Base-by-base conservation (phyloP, 2,113 vertebrate species). In the Colius striatus region DNA sequence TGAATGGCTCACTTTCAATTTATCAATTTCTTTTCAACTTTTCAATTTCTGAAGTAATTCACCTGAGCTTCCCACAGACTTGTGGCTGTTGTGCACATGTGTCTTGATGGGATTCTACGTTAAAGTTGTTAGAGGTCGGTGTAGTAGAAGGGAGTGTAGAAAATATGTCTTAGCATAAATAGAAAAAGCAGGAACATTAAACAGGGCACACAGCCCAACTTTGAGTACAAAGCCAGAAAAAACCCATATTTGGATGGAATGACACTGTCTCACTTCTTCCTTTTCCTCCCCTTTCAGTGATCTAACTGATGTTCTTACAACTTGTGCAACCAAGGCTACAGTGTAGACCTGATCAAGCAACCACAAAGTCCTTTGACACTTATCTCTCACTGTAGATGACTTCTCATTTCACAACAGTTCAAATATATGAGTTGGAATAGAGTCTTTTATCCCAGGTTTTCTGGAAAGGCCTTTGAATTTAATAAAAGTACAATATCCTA, bases 391-490 rank as follows among this genome's bases (percentile, higher is more conserved):
- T 82, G 79, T 51, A 38, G 21, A 8, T 75, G 88, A 90, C 80
- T 89, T 86, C 77, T 89, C 53, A 82, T 87, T 57, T 92, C 62
- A 53, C 62, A 89, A 62, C 8, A 60, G 43, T 67, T 86, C 57
- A 65, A 84, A 84, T 45, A 71, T 38, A 29, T 20, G 13, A 67
- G 41, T 17, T 78, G 45, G 18, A 95, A 87, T 7, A 60, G 32
- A 75, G 68, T 41, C 20, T 87, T 92, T 92, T 76, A 78, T 50
- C 45, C 54, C 30, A 57, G 22, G 51, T 54, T 81, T 84, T 32
- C 73, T 87, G 47, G 41, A 38, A 91, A 89, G 20, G 21, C 71
- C 53, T 91, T 91, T 91, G 61, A 89, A 81, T 92, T 84, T 78
- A 32, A 61, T 32, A 67, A 77, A 89, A 77, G 26, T 22, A 55